phyloP scores from a whole-genome alignment of 1,140 invertebrate species.

The Penaeus japonicus region DNA sequence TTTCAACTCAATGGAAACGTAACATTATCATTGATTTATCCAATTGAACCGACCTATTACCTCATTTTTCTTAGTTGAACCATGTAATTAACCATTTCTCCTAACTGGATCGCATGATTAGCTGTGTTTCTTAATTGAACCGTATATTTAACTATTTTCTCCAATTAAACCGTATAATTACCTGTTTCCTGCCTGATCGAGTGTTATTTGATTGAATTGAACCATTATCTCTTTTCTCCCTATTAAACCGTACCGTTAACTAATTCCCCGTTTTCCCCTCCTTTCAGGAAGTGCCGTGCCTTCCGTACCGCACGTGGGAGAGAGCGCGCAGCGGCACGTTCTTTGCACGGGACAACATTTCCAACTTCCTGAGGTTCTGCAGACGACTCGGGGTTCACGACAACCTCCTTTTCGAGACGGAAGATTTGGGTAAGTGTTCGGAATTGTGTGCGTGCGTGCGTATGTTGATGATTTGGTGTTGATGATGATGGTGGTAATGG shows the following conservation, averaged over 20 bases:
- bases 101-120: no score
- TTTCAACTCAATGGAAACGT: no score
- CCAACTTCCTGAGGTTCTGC: conserved; percentile 92
- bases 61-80: no score
- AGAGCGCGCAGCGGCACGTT: conserved; percentile 78
- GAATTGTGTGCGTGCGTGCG: not conserved
- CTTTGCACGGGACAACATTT: conserved; percentile 91
- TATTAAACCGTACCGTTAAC: not conserved
- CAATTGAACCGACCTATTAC: no score
- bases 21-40: no score
- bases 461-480: not conserved
- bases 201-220: no score
- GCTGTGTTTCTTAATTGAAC: no score
- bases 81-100: no score
- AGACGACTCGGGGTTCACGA: conserved; percentile 85
- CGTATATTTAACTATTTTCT: no score
- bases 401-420: conserved; percentile 90
- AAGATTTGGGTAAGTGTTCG: conserved; percentile 77
- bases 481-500: not conserved
- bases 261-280: not conserved
- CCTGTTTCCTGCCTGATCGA: no score
- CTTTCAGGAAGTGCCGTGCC: conserved; percentile 57
- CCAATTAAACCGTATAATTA: no score
- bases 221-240: no score
- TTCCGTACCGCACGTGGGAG: conserved; percentile 76